Percentiles rank a stretch among this genome's conserved stretches.
Conservation (phyloP, 2,797 vertebrate species). For the Nothura maculosa region DNA sequence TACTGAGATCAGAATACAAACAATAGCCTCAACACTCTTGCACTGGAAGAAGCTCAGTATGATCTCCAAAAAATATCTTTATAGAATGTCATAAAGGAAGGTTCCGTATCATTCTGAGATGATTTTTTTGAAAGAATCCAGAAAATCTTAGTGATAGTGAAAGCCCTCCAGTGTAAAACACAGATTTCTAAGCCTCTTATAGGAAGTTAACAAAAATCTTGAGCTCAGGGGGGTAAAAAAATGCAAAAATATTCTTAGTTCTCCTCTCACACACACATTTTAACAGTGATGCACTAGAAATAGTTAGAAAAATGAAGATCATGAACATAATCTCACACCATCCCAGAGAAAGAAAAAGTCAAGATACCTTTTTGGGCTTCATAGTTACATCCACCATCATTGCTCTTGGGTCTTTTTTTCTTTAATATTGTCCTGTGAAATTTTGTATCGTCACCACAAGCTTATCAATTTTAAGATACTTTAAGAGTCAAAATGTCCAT, state of each 20-base stretch:
- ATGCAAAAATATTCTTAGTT: background rate
- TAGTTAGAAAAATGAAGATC: background rate
- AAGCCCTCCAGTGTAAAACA: background rate
- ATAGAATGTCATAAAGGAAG: background rate
- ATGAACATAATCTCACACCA: background rate
- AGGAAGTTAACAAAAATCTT: background rate
- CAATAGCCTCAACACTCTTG: background rate
- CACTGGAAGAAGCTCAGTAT: background rate
- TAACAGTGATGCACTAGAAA: background rate
- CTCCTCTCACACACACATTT: fast-evolving
- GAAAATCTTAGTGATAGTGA: background rate
- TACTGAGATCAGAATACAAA: background rate
- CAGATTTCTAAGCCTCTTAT: background rate
- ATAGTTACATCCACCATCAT: background rate
- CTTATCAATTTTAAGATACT: background rate
- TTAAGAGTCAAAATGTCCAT: background rate
- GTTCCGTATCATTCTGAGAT: background rate
- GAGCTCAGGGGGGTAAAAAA: no score
- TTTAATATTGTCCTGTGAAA: background rate
- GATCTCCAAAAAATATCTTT: background rate
- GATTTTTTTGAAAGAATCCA: background rate
- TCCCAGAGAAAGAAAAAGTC: background rate
- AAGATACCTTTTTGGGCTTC: background rate
- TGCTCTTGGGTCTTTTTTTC: background rate
- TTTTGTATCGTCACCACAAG: background rate